phyloP scores from a whole-genome alignment of 2,888 invertebrate species.

The Eupsilia transversa region DNA sequence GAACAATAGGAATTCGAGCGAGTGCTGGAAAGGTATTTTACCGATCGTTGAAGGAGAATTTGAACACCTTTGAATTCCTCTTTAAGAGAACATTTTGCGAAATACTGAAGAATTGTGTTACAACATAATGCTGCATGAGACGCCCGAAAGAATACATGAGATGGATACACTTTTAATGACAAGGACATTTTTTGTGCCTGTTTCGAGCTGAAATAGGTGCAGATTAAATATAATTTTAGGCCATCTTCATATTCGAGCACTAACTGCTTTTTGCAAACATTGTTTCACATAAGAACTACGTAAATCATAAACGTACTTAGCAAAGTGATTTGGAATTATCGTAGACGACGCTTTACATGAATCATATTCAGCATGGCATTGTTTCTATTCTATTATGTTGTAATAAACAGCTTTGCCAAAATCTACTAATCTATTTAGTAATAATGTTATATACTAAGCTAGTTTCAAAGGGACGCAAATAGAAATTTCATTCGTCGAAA shows the following conservation, averaged over 20 bases:
- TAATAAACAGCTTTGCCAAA: neutral
- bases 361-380: neutral
- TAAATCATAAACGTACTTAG: conserved; percentile 11
- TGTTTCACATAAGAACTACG: neutral
- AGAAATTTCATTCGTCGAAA: conserved; percentile 14
- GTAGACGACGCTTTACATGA: neutral
- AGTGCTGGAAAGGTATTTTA: conserved; percentile 5
- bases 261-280: neutral
- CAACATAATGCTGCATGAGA: neutral
- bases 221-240: conserved; percentile 13
- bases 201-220: neutral
- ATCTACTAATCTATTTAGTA: conserved; percentile 15
- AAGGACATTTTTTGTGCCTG: conserved; percentile 14
- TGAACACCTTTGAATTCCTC: neutral
- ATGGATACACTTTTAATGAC: neutral
- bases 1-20: conserved; percentile 30
- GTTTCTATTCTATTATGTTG: neutral
- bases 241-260: neutral
- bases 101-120: neutral
- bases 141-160: neutral
- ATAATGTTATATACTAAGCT: conserved; percentile 1
- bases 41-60: neutral
- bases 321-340: conserved; percentile 12
- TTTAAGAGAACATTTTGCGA: neutral
- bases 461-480: conserved; percentile 8